A percentile compares a stretch with the other conserved stretches of the same genome.
These are phyloP conservation scores for Cavia aperea DNA, from an alignment of 2,113 vertebrate genomes.

Conservation along the genomic window DNA sequence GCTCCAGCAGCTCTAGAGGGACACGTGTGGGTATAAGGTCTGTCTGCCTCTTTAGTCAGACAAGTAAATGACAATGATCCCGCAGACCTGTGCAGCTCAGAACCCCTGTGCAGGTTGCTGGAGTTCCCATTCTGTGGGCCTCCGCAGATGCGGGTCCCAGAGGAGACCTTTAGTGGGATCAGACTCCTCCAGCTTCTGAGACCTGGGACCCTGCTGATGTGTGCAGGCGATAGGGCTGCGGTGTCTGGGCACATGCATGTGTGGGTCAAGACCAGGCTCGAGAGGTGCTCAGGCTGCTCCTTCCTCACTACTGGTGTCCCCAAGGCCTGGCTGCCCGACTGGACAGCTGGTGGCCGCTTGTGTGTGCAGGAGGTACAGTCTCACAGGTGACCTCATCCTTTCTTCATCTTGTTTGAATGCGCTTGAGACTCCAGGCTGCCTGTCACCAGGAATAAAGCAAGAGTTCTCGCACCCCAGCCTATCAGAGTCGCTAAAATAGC, in stretches of 20 bases:
- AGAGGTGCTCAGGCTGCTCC: background rate
- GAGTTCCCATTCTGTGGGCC: background rate
- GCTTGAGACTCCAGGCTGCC: background rate
- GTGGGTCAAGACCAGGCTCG: background rate
- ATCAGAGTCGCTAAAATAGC: background rate
- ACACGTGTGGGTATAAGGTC: too few relatives aligned
- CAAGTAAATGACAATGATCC: background rate
- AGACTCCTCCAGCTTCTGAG: background rate
- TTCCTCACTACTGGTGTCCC: background rate
- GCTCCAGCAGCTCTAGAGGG: background rate
- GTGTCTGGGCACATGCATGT: fast-evolving
- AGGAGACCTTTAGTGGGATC: background rate
- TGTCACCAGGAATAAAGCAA: background rate
- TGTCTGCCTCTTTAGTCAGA: background rate
- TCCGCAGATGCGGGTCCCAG: background rate
- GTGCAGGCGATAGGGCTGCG: fast-evolving
- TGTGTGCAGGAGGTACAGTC: background rate
- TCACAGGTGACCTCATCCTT: background rate
- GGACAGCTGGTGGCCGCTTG: background rate
- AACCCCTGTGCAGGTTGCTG: too few relatives aligned
- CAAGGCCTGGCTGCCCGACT: background rate
- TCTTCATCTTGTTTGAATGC: background rate
- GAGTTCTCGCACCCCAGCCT: too few relatives aligned
- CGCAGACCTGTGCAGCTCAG: background rate
- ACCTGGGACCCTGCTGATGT: fast-evolving